Percentiles rank a stretch among this genome's conserved stretches.
These are phyloP conservation scores for Barnardius zonarius DNA, from an alignment of 2,113 vertebrate genomes.

Conservation along the genomic window DNA sequence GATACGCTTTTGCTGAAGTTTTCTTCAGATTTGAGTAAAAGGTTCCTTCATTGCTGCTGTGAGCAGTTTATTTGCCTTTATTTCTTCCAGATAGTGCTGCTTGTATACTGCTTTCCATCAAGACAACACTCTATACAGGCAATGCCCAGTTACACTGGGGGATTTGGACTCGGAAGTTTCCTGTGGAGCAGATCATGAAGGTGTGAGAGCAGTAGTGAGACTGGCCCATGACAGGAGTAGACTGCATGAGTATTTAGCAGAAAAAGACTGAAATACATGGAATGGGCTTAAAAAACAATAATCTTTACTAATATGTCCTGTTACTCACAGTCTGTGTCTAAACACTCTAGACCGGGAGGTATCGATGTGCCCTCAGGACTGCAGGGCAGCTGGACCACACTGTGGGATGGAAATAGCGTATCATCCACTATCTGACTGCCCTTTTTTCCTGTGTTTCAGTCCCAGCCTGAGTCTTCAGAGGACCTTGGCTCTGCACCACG, in stretches of 20 bases:
- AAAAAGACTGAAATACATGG: neutral
- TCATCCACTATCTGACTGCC: neutral
- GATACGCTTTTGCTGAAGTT: neutral
- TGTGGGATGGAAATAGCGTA: neutral
- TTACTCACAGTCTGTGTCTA: neutral
- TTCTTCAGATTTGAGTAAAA: constrained; percentile 29
- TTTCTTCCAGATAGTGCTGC: neutral
- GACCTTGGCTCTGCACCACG: neutral
- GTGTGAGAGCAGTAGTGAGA: neutral
- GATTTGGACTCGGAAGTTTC: neutral
- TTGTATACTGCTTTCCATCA: neutral
- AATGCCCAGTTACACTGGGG: neutral
- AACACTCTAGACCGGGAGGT: neutral
- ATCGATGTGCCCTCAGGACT: neutral
- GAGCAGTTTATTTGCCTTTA: constrained; percentile 19
- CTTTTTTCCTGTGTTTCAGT: neutral
- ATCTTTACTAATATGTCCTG: neutral
- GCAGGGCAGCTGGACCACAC: neutral
- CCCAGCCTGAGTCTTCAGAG: neutral
- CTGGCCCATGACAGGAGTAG: fast-evolving
- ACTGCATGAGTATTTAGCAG: neutral
- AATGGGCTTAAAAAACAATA: neutral
- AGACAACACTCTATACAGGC: neutral
- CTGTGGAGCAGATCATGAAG: neutral
- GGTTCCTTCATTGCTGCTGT: neutral